Conservation (phyloP, 2,797 vertebrate species). For the Salarias fasciatus region DNA sequence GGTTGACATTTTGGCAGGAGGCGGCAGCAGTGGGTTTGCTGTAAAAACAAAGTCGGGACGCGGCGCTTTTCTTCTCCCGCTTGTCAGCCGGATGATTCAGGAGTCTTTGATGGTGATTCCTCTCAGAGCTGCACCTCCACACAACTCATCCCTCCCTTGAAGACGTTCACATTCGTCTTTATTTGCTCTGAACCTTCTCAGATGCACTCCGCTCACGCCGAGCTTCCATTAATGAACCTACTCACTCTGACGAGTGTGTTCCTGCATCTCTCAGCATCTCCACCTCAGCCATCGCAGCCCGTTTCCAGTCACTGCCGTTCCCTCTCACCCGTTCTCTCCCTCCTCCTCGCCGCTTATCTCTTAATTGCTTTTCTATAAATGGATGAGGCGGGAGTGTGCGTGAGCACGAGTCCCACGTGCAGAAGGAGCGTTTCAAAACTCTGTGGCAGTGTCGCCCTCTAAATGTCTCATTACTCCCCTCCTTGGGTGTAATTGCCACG, state of each 20-base stretch:
- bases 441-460: constrained; percentile 65
- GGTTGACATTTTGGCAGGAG: constrained; percentile 26
- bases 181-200: constrained; percentile 30
- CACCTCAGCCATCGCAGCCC: constrained; percentile 38
- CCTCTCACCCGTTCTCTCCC: constrained; percentile 25
- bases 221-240: no score
- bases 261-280: constrained; percentile 48
- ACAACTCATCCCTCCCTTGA: constrained; percentile 6
- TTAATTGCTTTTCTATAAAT: constrained; percentile 69
- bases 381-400: constrained; percentile 39
- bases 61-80: constrained; percentile 10
- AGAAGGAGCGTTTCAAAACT: constrained; percentile 30
- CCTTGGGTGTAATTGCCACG: constrained; percentile 59
- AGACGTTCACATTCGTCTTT: constrained; percentile 34
- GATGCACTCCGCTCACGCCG: constrained; percentile 9
- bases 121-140: constrained; percentile 13
- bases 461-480: constrained; percentile 64
- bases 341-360: constrained; percentile 61
- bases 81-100: constrained; percentile 32
- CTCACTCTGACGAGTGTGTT: no score
- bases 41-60: constrained; percentile 19
- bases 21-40: constrained; percentile 10
- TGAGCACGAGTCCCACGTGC: constrained; percentile 3
- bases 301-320: constrained; percentile 19
- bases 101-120: constrained; percentile 26